Evolutionary conservation across 1,140 invertebrate genomes (phyloP), one percentile per base, ranked within the genome.

Genomic region (Bombyx mori): DNA sequence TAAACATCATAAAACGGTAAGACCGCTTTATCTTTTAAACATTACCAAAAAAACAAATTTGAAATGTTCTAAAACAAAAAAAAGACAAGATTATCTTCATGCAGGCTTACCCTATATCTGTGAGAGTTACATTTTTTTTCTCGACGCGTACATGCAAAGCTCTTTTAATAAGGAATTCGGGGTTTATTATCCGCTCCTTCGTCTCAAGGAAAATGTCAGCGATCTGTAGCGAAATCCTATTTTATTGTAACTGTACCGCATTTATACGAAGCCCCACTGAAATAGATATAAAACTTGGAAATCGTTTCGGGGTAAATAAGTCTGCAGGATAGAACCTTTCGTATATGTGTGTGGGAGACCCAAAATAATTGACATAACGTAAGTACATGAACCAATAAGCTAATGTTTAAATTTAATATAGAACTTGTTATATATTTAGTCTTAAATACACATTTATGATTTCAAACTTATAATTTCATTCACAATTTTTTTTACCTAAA

Each of bases 191-290:
- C 64, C 69, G 73, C 76, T 68, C 72, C 77, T 78, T 65, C 73
- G 77, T 79, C 73, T 80, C 73, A 64, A 68, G 74, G 78, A 82
- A 77, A 82, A 84, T 83, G 83, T 84, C 81, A 81, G 81, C 77
- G 79, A 86, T 84, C 81, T 83, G 77, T 69, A 71, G 69, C 70
- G 68, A 82, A 86, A 84, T 81, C 80, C 81, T 77, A 77, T 77
- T 86, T 86, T 84, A 83, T 83, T 83, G 79, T 84, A 84, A 82
- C 78, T 80, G 78, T 82, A 73, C 75, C 77, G 75, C 78, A 74
- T 83, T 82, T 82, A 83, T 81, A 79, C 69, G 75, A 73, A 66
- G 73, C 75, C 82, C 73, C 70, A 74, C 64, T 69, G 66, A 70
- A 74, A 71, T 68, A 77, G 74, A 79, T 82, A 80, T 80, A 82